Base-by-base conservation (phyloP, 2,113 vertebrate species). In the Rhea pennata region DNA sequence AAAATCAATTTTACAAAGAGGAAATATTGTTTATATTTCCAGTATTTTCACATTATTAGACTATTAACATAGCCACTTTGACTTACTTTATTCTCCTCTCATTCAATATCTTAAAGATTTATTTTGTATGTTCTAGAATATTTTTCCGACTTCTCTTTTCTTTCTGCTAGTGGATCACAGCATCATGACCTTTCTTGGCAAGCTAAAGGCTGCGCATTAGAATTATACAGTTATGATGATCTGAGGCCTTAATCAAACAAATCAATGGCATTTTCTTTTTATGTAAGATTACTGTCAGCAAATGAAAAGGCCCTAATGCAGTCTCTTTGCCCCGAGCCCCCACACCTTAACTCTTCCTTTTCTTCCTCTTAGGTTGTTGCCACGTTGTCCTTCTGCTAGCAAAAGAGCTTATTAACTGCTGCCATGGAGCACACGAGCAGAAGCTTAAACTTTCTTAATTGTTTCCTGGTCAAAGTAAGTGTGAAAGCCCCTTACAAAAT, bases 11-110 rank as follows among this genome's bases (percentile, higher is more conserved):
- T 73, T 70, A 26, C 33, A 20, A 44, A 62, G 7, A 36, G 19
- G 2, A 90, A 81, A 46, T 42, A 42, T 58, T 40, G 3, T 21
- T 84, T 48, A 8, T 20, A 20, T 24, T 61, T 46, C 24, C 0
- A 3, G 42, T 27, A 87, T 69, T 29, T 66, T 13, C 26, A 14
- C 12, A 70, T 54, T 36, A 48, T 75, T 75, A 27, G 71, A 56
- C 31, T 0, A 0, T 11, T 1, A 44, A 9, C 27, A 58, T 44
- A 15, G 39, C 4, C 4, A 27, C 16, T 61, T 75, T 64, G 1
- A 36, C 1, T 66, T 66, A 39, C 9, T 65, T 54, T 71, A 14
- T 15, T 91, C 67, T 76, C 8, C 3, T 73, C 83, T 84, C 17
- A 65, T 75, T 11, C 3, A 36, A 2, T 67, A 40, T 66, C 10